Evolutionary conservation across 2,797 vertebrate species (phyloP), one percentile per base, ranked within the genome.

Genomic region (Peromyscus melanophrys): DNA sequence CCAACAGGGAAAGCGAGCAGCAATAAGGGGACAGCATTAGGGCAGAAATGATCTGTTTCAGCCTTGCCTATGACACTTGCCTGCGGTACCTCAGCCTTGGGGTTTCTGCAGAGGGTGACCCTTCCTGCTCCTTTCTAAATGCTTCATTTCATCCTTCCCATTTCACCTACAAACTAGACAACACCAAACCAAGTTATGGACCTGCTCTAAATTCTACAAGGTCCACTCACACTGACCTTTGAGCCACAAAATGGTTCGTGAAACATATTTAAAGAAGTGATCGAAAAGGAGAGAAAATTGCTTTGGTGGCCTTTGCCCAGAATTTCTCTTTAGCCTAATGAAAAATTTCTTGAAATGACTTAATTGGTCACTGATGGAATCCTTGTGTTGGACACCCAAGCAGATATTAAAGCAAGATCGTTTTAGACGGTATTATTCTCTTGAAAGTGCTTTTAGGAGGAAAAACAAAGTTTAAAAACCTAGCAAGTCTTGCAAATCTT

Each of bases 341-440:
- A 61, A 43, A 92, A 92, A 85, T 85, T 88, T 57, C 67, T 92
- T 90, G 31, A 92, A 87, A 89, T 88, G 49, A 83, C 82, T 96
- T 96, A 21, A 52, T 85, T 91, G 43, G 67, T 96, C 40, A 6
- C 29, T 88, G 65, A 34, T 27, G 16, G 88, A 71, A n/a, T 92
- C 77, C 29, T 71, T 59, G 34, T 59, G 52, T 85, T 77, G 43
- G 90, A 61, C 40, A 31, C 21, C 73, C 37, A 73, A 92, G 34
- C 78, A 89, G 89, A 89, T 94, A 2, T 89, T 94, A 80, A 95
- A 87, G 52, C 84, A 95, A 95, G 75, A 85, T 89, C 90, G 5
- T 84, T 65, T 83, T 40, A 78, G 2, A 31, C 92, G 46, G 4
- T 61, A 13, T 37, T 92, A 69, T 34, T 86, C 46, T 96, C 89